Percentiles rank a stretch among this genome's conserved stretches.
phyloP scores from a whole-genome alignment of 1,140 invertebrate species.

The Mylabris phalerata region DNA sequence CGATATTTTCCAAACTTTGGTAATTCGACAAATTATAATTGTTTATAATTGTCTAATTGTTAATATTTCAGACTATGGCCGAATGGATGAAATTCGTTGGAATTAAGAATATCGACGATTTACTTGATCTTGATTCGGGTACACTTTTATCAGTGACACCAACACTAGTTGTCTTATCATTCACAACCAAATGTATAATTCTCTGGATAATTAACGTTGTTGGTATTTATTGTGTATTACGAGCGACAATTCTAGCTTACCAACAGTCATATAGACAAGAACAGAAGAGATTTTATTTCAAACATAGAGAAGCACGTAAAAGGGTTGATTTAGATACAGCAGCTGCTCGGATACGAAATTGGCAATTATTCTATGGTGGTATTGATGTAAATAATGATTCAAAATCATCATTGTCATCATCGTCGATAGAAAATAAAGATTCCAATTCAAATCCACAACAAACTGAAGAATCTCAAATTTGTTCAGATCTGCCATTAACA shows the following conservation, averaged over 20 bases:
- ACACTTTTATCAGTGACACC: neutral
- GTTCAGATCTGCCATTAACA: no score
- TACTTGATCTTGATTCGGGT: no score
- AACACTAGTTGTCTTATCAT: neutral
- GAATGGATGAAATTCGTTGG: slow-evolving; percentile 27
- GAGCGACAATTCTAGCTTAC: no score
- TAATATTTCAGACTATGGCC: slow-evolving; percentile 21
- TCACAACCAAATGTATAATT: slow-evolving; percentile 3
- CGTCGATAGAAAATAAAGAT: no score
- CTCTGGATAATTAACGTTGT: slow-evolving; percentile 22
- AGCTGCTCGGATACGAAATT: slow-evolving; percentile 24
- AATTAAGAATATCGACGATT: slow-evolving; percentile 19
- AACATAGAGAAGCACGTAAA: no score
- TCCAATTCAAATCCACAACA: no score
- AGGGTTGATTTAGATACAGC: no score
- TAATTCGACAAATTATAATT: slow-evolving; percentile 18
- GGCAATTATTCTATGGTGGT: slow-evolving; percentile 27
- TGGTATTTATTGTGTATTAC: slow-evolving; percentile 2
- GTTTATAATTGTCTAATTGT: neutral
- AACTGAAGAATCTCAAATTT: no score
- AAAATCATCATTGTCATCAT: no score
- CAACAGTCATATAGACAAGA: neutral
- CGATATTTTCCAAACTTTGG: slow-evolving; percentile 22
- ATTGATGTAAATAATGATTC: slow-evolving; percentile 4
- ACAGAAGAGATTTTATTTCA: neutral